Percentiles rank a stretch among this genome's conserved stretches.
Evolutionary conservation across 2,113 vertebrate species (phyloP).

Genomic region (Crotalus helleri): DNA sequence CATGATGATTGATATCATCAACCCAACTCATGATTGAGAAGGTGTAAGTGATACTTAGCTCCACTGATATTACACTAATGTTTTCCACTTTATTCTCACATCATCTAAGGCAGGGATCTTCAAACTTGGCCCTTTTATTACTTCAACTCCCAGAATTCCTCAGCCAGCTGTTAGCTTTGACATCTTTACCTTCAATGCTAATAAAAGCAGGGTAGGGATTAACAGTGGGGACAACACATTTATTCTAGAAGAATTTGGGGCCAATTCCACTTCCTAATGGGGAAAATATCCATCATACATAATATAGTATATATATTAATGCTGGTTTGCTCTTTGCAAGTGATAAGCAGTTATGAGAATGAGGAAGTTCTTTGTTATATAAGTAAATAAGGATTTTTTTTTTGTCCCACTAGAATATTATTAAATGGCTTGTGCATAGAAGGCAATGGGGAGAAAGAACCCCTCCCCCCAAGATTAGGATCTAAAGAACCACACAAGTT

Average conservation of each 20-base stretch:
- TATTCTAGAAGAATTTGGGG: neutral
- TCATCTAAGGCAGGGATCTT: neutral
- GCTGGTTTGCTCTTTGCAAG: neutral
- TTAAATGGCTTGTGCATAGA: constrained; percentile 18
- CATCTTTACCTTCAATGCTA: neutral
- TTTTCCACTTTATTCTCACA: neutral
- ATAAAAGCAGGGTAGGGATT: neutral
- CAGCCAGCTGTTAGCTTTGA: neutral
- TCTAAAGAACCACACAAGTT: neutral
- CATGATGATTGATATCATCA: neutral
- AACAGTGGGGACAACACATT: neutral
- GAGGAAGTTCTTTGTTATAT: neutral
- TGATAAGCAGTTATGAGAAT: neutral
- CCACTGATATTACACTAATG: neutral
- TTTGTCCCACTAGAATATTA: neutral
- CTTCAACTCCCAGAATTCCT: too few relatives aligned
- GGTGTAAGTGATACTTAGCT: neutral
- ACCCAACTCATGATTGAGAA: neutral
- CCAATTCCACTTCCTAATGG: neutral
- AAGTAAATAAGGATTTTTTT: neutral
- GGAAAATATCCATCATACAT: neutral
- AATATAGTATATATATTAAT: neutral
- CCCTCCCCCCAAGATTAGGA: neutral
- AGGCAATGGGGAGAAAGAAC: neutral
- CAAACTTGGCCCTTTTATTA: too few relatives aligned